Conservation (phyloP, 2,888 invertebrate species). For the Antitype chi region DNA sequence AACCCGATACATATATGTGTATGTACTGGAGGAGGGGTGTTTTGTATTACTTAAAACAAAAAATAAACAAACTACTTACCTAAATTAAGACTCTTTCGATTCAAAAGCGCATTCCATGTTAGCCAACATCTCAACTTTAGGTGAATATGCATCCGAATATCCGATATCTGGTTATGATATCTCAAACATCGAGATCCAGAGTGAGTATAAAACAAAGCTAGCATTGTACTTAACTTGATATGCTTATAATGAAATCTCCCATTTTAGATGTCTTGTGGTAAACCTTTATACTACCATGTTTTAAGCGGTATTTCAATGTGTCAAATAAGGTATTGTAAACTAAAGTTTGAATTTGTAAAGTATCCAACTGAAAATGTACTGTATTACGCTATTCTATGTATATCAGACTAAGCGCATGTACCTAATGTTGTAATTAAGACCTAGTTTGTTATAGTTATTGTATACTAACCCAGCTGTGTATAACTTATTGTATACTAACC, state of each 20-base stretch:
- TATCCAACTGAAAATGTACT: constrained; percentile 23
- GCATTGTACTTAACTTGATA: constrained; percentile 26
- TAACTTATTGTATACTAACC: constrained; percentile 32
- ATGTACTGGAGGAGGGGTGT: too few species aligned
- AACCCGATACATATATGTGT: too few species aligned
- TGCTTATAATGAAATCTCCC: constrained; percentile 17
- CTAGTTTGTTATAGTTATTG: constrained; percentile 22
- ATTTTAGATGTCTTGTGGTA: not conserved
- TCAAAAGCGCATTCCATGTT: too few species aligned
- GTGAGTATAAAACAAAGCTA: not conserved
- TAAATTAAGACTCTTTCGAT: too few species aligned
- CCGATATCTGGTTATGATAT: too few species aligned
- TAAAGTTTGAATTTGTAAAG: not conserved
- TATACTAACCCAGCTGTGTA: constrained; percentile 18
- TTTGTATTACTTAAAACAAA: too few species aligned
- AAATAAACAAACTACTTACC: too few species aligned
- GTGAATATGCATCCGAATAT: too few species aligned
- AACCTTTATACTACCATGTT: not conserved
- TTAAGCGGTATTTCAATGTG: constrained; percentile 45
- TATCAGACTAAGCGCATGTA: constrained; percentile 24
- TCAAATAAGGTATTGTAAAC: constrained; percentile 45
- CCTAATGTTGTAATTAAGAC: constrained; percentile 24
- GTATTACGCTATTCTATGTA: constrained; percentile 31
- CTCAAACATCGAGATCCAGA: not conserved
- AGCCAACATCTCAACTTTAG: too few species aligned